A percentile compares a stretch with the other conserved stretches of the same genome.
phyloP scores from a whole-genome alignment of 2,888 invertebrate species.

The Hydropsyche betteni region DNA sequence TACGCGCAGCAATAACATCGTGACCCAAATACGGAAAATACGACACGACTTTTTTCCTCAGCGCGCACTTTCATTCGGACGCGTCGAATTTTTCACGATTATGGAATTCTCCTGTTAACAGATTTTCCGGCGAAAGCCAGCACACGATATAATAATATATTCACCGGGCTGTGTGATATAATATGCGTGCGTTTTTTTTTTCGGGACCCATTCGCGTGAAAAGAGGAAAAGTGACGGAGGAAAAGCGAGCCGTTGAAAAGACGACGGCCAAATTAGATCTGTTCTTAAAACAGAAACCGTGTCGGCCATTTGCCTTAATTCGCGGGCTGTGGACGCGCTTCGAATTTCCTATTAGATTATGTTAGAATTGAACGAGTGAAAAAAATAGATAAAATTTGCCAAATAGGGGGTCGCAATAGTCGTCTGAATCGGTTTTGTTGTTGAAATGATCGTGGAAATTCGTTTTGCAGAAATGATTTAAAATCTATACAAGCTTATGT shows the following conservation, averaged over 20 bases:
- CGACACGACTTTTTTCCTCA: no score
- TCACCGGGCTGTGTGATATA: background rate
- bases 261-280: slow-evolving; percentile 36
- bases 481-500: no score
- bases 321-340: slow-evolving; percentile 19
- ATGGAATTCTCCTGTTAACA: slow-evolving; percentile 39
- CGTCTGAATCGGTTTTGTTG: no score
- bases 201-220: background rate
- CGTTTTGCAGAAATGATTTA: no score
- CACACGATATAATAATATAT: slow-evolving; percentile 13
- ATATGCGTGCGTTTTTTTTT: background rate
- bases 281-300: slow-evolving; percentile 40
- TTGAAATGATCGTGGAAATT: no score
- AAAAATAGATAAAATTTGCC: background rate
- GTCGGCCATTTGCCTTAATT: slow-evolving; percentile 35
- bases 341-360: slow-evolving; percentile 33
- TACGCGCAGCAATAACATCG: no score
- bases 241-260: background rate
- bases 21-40: no score
- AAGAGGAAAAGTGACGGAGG: slow-evolving; percentile 15
- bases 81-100: slow-evolving; percentile 36
- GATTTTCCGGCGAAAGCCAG: slow-evolving; percentile 17
- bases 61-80: background rate
- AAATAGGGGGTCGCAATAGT: background rate
- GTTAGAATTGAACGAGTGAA: background rate